Evolutionary conservation across 2,888 invertebrate genomes (phyloP), one percentile per base, ranked within the genome.

Genomic region (Copidosoma aretas): DNA sequence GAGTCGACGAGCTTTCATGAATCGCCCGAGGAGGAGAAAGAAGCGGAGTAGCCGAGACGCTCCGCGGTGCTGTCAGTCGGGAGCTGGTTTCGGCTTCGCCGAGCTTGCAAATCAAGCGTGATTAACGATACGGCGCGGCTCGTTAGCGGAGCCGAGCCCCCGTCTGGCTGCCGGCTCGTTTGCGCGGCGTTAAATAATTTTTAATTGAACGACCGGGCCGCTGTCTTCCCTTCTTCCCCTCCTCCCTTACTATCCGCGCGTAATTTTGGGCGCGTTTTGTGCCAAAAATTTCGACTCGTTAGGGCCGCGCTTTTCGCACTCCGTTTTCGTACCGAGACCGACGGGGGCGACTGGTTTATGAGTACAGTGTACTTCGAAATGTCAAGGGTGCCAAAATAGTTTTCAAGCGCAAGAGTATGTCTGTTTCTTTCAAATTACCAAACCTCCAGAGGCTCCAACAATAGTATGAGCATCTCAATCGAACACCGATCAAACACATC

Each of bases 101-200:
- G 69, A 70, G 67, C 69, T 71, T 71, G 67, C 69, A 68, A 71
- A 71, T 71, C 71, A 71, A 71, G 67, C 67, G 67, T 71, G 71
- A 71, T 71, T 71, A 71, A 71, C 71, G 71, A 67, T 71, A 59
- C 61, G 68, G 46, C 61, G 67, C 41, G 64, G 58, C 68, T 71
- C 71, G 71, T 71, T 71, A 71, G 69, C 67, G 64, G 69, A 64
- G 64, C 56, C 59, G 52, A 51, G 53, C 32, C 21, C 59, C 64
- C 57, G 24, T 17, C 32, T 52, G 39, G 12, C 59, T 62, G n/a
- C 49, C 41, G 17, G 39, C 62, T 68, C 61, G 71, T 62, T 67
- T 62, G 63, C 61, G 22, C 56, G 56, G 56, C 64, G 64, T 64
- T 70, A 67, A 67, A 71, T 67, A 71, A 71, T 71, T 69, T 71